A percentile compares a stretch with the other conserved stretches of the same genome.
phyloP scores from a whole-genome alignment of 1,140 invertebrate genomes.

The Hylaeus anthracinus region DNA sequence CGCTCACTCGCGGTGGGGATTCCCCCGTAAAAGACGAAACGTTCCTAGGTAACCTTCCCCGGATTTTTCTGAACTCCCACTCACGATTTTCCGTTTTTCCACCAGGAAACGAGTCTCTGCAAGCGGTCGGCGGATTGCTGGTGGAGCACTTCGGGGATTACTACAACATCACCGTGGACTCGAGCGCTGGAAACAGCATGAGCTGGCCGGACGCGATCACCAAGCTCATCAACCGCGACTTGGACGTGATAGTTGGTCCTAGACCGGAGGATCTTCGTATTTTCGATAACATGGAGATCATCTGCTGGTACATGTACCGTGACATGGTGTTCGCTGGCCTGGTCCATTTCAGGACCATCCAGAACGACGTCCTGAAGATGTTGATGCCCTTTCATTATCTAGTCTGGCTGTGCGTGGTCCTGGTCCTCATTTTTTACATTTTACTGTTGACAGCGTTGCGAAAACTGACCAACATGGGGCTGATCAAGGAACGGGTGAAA shows the following conservation, averaged over 20 bases:
- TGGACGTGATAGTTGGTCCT: slow-evolving; percentile 18
- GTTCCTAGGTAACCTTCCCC: background rate
- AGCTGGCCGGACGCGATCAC: slow-evolving; percentile 5
- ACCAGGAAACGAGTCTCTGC: background rate
- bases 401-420: slow-evolving; percentile 32
- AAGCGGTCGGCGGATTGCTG: background rate
- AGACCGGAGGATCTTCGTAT: background rate
- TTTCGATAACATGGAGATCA: slow-evolving; percentile 11
- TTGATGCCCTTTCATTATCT: slow-evolving; percentile 25
- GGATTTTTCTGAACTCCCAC: no score
- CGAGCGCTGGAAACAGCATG: background rate
- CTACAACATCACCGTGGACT: background rate
- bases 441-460: background rate
- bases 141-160: slow-evolving; percentile 16
- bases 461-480: background rate
- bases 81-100: no score
- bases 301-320: slow-evolving; percentile 34
- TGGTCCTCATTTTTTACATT: background rate
- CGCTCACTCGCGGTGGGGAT: no score
- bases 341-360: background rate
- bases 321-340: slow-evolving; percentile 27
- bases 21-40: background rate
- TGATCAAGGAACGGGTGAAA: slow-evolving; percentile 35
- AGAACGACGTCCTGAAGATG: background rate
- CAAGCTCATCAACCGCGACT: slow-evolving; percentile 9